Conservation (phyloP, 2,797 vertebrate genomes). For the Clarias platycephalus region DNA sequence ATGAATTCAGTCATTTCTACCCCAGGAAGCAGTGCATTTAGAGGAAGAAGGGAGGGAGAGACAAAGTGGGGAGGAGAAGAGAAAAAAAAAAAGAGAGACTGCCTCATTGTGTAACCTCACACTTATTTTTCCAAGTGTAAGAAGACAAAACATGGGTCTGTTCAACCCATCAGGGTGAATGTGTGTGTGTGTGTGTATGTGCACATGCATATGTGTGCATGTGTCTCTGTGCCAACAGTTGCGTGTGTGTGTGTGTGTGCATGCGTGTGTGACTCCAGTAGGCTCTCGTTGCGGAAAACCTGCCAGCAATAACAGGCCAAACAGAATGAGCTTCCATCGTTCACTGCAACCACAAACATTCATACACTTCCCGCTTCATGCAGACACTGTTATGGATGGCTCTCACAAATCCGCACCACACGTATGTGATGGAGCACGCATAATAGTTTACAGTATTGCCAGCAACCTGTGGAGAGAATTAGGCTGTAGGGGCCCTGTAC, state of each 20-base stretch:
- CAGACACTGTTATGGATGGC: constrained; percentile 83
- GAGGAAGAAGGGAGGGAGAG: constrained; percentile 56
- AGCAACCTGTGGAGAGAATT: constrained; percentile 58
- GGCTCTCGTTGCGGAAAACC: constrained; percentile 55
- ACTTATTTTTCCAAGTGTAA: constrained; percentile 80
- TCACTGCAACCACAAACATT: constrained; percentile 80
- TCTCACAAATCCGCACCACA: constrained; percentile 76
- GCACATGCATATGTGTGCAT: constrained; percentile 23
- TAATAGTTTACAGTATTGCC: constrained; percentile 76
- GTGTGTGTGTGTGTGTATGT: constrained; percentile 61
- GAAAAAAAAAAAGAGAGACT: constrained; percentile 65
- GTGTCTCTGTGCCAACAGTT: constrained; percentile 35
- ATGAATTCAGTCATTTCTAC: constrained; percentile 99
- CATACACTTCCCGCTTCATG: constrained; percentile 76
- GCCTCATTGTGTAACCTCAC: constrained; percentile 93
- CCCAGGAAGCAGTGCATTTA: constrained; percentile 68
- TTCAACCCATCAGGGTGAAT: constrained; percentile 89
- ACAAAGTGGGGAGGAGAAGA: constrained; percentile 11
- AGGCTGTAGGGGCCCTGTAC: constrained; percentile 43
- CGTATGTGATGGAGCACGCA: constrained; percentile 72
- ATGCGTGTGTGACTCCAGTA: constrained; percentile 28
- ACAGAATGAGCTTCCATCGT: constrained; percentile 78
- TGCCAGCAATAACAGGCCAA: constrained; percentile 88
- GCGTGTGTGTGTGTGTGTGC: constrained; percentile 24
- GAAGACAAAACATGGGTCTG: constrained; percentile 90